Conservation (phyloP, 2,888 invertebrate genomes). For the Timema cristinae region DNA sequence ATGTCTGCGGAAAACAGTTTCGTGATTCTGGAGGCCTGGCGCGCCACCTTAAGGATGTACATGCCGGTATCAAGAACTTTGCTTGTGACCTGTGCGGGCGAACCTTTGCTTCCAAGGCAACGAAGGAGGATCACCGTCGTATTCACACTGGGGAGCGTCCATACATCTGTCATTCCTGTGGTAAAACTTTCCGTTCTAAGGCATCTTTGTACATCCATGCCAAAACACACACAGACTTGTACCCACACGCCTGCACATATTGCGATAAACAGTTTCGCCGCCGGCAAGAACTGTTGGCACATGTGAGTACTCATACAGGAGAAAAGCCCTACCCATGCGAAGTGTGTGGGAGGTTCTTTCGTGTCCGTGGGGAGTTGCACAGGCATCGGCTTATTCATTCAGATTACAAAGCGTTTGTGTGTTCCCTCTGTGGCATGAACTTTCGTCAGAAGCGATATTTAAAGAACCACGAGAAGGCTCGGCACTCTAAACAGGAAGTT, state of each 20-base stretch:
- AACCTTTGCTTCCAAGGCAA: conserved; percentile 49
- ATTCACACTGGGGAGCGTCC: conserved; percentile 43
- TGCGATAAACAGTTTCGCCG: conserved; percentile 56
- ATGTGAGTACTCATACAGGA: conserved; percentile 54
- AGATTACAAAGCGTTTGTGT: conserved; percentile 41
- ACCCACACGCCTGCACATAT: conserved; percentile 55
- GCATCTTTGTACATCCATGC: conserved; percentile 61
- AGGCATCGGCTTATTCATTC: conserved; percentile 51
- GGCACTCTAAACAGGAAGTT: conserved; percentile 26
- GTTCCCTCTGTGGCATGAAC: conserved; percentile 23
- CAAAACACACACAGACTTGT: conserved; percentile 54
- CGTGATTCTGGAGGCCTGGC: conserved; percentile 57
- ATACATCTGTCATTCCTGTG: conserved; percentile 48
- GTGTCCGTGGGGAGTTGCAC: conserved; percentile 28
- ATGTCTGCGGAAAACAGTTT: conserved; percentile 63
- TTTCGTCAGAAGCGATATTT: conserved; percentile 54
- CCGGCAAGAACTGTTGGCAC: conserved; percentile 51
- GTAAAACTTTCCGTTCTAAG: conserved; percentile 58
- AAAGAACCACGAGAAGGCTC: conserved; percentile 46
- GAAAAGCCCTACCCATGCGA: conserved; percentile 52
- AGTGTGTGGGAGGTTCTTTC: conserved; percentile 44
- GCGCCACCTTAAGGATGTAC: conserved; percentile 51
- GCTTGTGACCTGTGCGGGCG: conserved; percentile 49
- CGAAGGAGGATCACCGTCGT: conserved; percentile 45
- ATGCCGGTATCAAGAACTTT: conserved; percentile 49